Conservation (phyloP, 2,888 invertebrate species). For the Drosophila helvetica region DNA sequence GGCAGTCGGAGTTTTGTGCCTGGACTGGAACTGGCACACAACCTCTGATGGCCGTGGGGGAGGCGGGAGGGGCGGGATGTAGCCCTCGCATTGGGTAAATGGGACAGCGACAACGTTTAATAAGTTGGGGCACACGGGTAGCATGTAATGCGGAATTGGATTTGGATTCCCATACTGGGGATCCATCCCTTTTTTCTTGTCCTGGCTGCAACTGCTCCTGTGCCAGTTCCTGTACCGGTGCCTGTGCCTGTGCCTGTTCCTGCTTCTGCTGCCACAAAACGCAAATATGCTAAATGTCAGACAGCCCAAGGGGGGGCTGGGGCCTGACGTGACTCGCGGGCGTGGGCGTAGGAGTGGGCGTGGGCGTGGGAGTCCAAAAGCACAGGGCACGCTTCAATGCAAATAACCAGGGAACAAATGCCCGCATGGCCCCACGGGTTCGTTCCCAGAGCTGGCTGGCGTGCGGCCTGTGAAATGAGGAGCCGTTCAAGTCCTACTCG, state of each 20-base stretch:
- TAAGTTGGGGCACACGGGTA: slow-evolving; percentile 71
- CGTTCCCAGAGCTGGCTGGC: slow-evolving; percentile 50
- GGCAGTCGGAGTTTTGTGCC: slow-evolving; percentile 60
- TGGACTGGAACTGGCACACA: slow-evolving; percentile 21
- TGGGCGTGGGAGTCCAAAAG: slow-evolving; percentile 45
- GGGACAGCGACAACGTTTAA: slow-evolving; percentile 76
- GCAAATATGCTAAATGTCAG: slow-evolving; percentile 80
- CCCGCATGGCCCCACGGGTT: slow-evolving; percentile 11
- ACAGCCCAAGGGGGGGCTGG: slow-evolving; percentile 6
- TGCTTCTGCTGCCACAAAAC: slow-evolving; percentile 71
- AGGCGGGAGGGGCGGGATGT: too few relatives aligned
- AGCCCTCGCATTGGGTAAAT: slow-evolving; percentile 69
- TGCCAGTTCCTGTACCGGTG: neutral
- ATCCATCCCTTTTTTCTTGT: slow-evolving; percentile 13
- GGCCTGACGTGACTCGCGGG: slow-evolving; percentile 21
- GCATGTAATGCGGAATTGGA: slow-evolving; percentile 76
- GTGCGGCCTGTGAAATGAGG: slow-evolving; percentile 59
- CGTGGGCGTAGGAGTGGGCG: slow-evolving; percentile 2
- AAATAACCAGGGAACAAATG: slow-evolving; percentile 55
- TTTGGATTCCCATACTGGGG: slow-evolving; percentile 50
- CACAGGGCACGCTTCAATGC: slow-evolving; percentile 59
- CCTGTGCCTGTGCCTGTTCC: neutral
- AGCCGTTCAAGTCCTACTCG: slow-evolving; percentile 4
- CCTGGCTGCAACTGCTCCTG: slow-evolving; percentile 7
- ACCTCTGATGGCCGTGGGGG: neutral